Conservation (phyloP, 2,888 invertebrate genomes). For the Cerastoderma edule region DNA sequence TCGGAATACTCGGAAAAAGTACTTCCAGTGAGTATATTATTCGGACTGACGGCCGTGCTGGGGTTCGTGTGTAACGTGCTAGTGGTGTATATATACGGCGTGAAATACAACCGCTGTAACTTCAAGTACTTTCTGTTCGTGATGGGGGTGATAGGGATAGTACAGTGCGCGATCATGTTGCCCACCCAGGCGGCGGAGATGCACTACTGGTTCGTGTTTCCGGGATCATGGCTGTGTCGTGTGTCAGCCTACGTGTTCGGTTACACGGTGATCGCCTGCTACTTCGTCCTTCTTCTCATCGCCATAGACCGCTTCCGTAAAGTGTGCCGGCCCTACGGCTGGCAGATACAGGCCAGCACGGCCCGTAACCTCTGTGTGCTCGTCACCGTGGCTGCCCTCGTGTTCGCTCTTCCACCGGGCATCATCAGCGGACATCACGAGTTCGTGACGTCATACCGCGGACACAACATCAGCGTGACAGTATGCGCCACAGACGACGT, state of each 20-base stretch:
- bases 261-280: slow-evolving; percentile 53
- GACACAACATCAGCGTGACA: slow-evolving; percentile 50
- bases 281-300: slow-evolving; percentile 49
- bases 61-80: slow-evolving; percentile 51
- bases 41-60: slow-evolving; percentile 51
- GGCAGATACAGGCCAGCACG: slow-evolving; percentile 55
- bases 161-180: slow-evolving; percentile 56
- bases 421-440: slow-evolving; percentile 54
- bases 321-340: slow-evolving; percentile 55
- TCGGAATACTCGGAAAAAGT: slow-evolving; percentile 41
- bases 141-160: slow-evolving; percentile 53
- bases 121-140: slow-evolving; percentile 60
- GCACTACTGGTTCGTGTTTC: slow-evolving; percentile 61
- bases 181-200: slow-evolving; percentile 60
- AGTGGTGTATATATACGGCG: slow-evolving; percentile 56
- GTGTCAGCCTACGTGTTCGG: slow-evolving; percentile 57
- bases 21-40: slow-evolving; percentile 50
- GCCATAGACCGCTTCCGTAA: slow-evolving; percentile 55
- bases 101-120: slow-evolving; percentile 57
- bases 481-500: slow-evolving; percentile 59
- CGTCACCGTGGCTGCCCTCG: slow-evolving; percentile 44
- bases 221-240: slow-evolving; percentile 58
- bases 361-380: slow-evolving; percentile 50
- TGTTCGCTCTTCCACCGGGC: slow-evolving; percentile 59
- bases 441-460: slow-evolving; percentile 52